Conservation (phyloP, 1,140 invertebrate genomes). For the Melipona quadrifasciata region DNA sequence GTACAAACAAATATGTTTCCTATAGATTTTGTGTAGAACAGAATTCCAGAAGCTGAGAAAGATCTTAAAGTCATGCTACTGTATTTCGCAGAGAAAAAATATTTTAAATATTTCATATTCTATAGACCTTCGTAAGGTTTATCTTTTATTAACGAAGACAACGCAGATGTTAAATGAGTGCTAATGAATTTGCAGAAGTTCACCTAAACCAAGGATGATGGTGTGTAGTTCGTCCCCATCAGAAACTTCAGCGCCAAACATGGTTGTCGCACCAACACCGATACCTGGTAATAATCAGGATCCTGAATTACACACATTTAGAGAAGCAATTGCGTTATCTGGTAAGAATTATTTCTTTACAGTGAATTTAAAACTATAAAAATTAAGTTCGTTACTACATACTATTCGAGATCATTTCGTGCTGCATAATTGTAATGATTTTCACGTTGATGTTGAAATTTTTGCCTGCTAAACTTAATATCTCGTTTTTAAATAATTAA, state of each 20-base stretch:
- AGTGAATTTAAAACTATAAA: background rate
- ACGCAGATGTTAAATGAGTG: background rate
- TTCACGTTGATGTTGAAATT: background rate
- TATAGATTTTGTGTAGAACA: conserved; percentile 5
- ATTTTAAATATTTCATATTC: conserved; percentile 16
- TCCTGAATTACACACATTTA: conserved; percentile 87
- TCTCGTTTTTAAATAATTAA: conserved; percentile 1
- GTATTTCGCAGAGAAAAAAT: background rate
- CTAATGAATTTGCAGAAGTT: conserved; percentile 75
- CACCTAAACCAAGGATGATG: conserved; percentile 82
- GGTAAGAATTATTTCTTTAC: conserved; percentile 69
- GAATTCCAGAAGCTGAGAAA: background rate
- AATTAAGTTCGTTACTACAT: background rate
- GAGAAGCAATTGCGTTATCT: conserved; percentile 87
- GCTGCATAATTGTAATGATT: background rate
- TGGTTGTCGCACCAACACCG: conserved; percentile 78
- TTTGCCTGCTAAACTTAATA: background rate
- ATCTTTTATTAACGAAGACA: conserved; percentile 4
- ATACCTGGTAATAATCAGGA: conserved; percentile 81
- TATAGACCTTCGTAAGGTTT: conserved; percentile 13
- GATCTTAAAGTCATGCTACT: background rate
- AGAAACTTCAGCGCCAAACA: conserved; percentile 79
- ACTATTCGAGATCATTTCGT: background rate
- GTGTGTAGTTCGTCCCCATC: conserved; percentile 80
- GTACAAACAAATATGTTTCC: background rate